Evolutionary conservation across 2,888 invertebrate species (phyloP).

Genomic region (Phalera bucephala): DNA sequence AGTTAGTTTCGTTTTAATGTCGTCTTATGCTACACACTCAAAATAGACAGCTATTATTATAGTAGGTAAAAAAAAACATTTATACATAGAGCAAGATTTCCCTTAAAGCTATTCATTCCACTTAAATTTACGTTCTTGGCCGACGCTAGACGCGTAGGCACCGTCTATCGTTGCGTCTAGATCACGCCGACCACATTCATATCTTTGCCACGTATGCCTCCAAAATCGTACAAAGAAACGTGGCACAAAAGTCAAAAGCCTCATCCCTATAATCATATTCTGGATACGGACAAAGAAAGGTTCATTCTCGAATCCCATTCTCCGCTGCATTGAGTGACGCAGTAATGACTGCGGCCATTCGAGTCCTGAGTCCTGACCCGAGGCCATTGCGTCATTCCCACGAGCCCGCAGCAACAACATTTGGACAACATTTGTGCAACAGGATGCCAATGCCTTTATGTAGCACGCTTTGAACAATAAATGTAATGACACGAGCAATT

Average conservation of each 20-base stretch:
- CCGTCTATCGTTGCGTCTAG: conserved; percentile 37
- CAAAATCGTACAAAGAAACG: conserved; percentile 2
- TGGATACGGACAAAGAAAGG: conserved; percentile 34
- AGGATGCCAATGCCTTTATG: conserved; percentile 34
- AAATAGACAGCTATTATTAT: no score
- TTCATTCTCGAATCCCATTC: conserved; percentile 27
- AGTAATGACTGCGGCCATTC: conserved; percentile 54
- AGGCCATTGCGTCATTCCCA: conserved; percentile 46
- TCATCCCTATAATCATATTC: conserved; percentile 37
- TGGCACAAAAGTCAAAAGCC: conserved; percentile 21
- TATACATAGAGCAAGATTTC: no score
- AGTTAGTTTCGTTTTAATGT: no score
- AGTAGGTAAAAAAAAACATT: no score
- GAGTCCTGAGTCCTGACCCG: conserved; percentile 50
- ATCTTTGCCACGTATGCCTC: conserved; percentile 7
- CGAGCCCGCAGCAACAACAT: conserved; percentile 35
- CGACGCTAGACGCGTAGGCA: conserved; percentile 34
- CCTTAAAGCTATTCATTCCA: conserved; percentile 15
- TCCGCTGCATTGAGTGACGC: conserved; percentile 30
- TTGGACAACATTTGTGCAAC: conserved; percentile 41
- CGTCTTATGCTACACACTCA: no score
- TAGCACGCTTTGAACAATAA: conserved; percentile 34
- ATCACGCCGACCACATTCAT: conserved; percentile 19
- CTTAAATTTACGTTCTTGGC: conserved; percentile 23
- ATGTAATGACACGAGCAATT: conserved; percentile 38